Conservation (phyloP, 2,113 vertebrate genomes). For the Elaphurus davidianus region DNA sequence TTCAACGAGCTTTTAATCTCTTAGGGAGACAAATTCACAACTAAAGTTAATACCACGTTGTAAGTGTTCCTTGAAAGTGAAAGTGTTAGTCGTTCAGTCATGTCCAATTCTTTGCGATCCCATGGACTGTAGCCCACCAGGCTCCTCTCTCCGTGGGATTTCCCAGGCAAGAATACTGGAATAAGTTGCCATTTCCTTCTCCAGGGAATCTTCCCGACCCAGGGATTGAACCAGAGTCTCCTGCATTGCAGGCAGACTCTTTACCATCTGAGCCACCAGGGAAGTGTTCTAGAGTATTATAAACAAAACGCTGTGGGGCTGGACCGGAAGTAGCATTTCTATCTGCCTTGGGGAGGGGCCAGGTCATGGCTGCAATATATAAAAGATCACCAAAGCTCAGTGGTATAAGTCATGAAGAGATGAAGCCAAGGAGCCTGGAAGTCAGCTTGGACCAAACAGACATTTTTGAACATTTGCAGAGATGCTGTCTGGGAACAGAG, state of each 20-base stretch:
- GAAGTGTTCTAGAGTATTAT: neutral
- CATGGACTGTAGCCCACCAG: neutral
- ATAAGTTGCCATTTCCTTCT: neutral
- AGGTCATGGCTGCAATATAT: accelerated
- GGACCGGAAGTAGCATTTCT: neutral
- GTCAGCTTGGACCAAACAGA: neutral
- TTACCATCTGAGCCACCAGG: neutral
- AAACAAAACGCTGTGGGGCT: neutral
- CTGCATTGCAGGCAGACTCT: neutral
- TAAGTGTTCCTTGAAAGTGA: neutral
- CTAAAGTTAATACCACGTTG: neutral
- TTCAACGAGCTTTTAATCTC: neutral
- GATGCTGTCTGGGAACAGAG: neutral
- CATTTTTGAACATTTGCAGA: neutral
- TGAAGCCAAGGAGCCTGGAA: accelerated
- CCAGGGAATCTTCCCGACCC: neutral
- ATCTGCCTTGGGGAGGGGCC: neutral
- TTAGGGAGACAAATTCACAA: neutral
- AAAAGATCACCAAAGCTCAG: neutral
- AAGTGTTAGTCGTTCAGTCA: neutral
- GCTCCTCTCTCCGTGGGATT: neutral
- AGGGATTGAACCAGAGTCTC: neutral
- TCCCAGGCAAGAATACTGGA: neutral
- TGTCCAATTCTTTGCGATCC: neutral
- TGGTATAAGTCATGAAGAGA: neutral